phyloP scores from a whole-genome alignment of 1,140 invertebrate genomes.

The Ladona fulva region DNA sequence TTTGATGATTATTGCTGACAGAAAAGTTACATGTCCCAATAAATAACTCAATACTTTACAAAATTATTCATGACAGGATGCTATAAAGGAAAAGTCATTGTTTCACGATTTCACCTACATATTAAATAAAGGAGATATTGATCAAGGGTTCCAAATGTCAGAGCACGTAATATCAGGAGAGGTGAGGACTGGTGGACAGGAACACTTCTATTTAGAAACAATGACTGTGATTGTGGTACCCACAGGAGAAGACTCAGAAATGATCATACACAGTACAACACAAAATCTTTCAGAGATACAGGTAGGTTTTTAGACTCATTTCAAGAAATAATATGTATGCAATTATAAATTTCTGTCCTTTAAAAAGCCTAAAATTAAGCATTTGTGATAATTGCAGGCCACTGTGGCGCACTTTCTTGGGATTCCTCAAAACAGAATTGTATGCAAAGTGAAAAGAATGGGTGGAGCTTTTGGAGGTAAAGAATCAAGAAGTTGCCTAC shows the following conservation, averaged over 20 bases:
- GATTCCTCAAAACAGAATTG: slow-evolving; percentile 65
- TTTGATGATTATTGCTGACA: too few relatives aligned
- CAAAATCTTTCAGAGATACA: slow-evolving; percentile 72
- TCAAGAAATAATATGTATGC: too few relatives aligned
- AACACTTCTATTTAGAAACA: slow-evolving; percentile 95
- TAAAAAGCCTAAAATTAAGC: slow-evolving; percentile 20
- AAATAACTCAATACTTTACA: too few relatives aligned
- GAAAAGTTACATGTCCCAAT: too few relatives aligned
- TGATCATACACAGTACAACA: slow-evolving; percentile 74
- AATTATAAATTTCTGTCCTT: too few relatives aligned
- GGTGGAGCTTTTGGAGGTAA: slow-evolving; percentile 97
- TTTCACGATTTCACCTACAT: slow-evolving; percentile 30
- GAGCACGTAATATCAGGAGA: slow-evolving; percentile 60
- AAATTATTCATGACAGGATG: too few relatives aligned
- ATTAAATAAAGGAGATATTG: slow-evolving; percentile 56
- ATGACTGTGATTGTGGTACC: slow-evolving; percentile 66
- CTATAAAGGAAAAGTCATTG: slow-evolving; percentile 63
- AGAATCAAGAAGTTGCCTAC: slow-evolving; percentile 59
- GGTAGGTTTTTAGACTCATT: slow-evolving; percentile 32
- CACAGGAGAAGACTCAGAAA: slow-evolving; percentile 68
- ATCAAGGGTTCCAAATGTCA: slow-evolving; percentile 51
- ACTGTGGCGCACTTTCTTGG: slow-evolving; percentile 60
- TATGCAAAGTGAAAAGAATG: slow-evolving; percentile 70
- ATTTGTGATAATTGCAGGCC: slow-evolving; percentile 45
- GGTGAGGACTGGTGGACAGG: slow-evolving; percentile 78